phyloP scores from a whole-genome alignment of 1,140 invertebrate genomes.

The Helicoverpa zea region DNA sequence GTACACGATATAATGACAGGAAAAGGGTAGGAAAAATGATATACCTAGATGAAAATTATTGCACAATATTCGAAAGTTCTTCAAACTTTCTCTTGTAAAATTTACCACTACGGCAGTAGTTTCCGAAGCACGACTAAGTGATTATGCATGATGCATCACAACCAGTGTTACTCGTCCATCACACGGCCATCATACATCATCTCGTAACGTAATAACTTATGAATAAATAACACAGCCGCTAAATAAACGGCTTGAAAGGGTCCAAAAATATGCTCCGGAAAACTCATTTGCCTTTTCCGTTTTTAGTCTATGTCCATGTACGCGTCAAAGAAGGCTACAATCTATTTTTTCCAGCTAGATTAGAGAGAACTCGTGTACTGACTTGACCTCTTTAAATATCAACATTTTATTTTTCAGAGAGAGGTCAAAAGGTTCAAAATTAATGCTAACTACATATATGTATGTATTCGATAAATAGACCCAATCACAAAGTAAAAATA shows the following conservation, averaged over 20 bases:
- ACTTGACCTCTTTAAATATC: no score
- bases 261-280: constrained; percentile 15
- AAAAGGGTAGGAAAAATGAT: no score
- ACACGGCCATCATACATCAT: constrained; percentile 43
- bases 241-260: constrained; percentile 23
- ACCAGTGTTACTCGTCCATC: constrained; percentile 35
- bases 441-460: not conserved
- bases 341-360: not conserved
- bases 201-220: constrained; percentile 40
- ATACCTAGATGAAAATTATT: no score
- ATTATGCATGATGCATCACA: constrained; percentile 47
- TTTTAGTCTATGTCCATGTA: constrained; percentile 15
- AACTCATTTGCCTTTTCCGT: constrained; percentile 7
- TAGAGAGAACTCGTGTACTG: no score
- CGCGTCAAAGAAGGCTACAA: not conserved
- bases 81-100: not conserved
- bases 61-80: not conserved
- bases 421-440: not conserved
- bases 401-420: no score
- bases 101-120: not conserved
- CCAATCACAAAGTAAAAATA: not conserved
- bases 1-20: no score
- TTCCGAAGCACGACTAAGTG: constrained; percentile 13
- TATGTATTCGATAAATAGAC: not conserved
- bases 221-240: constrained; percentile 38